Evolutionary conservation across 1,140 invertebrate genomes (phyloP), one percentile per base, ranked within the genome.

Genomic region (Helicorthomorpha holstii): DNA sequence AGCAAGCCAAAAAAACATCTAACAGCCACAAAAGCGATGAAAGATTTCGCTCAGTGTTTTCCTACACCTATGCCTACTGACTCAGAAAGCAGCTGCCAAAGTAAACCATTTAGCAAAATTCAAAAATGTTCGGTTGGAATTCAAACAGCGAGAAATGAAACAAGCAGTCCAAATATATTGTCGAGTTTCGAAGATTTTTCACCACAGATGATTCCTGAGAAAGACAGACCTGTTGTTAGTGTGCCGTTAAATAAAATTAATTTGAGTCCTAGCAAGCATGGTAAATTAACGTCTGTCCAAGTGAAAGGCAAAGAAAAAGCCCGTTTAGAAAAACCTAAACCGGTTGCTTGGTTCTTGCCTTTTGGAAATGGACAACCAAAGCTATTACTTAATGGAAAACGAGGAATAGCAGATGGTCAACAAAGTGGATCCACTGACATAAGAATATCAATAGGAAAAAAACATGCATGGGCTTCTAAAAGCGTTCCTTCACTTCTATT

Each of bases 361-460:
- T 41, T 41, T 19, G n/a, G n/a, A n/a, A n/a, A n/a, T n/a, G n/a
- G n/a, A n/a, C n/a, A n/a, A n/a, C n/a, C n/a, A n/a, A n/a, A n/a
- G n/a, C n/a, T n/a, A n/a, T n/a, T n/a, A n/a, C n/a, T n/a, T n/a
- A n/a, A n/a, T n/a, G n/a, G n/a, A n/a, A n/a, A n/a, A n/a, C n/a
- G n/a, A n/a, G n/a, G n/a, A n/a, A n/a, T n/a, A n/a, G n/a, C n/a
- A n/a, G n/a, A n/a, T n/a, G n/a, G n/a, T n/a, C n/a, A n/a, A n/a
- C n/a, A n/a, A 48, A 48, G 47, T 48, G 47, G 47, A 48, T 10
- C 21, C 21, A 48, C 47, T 48, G 12, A 7, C 26, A 21, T 26
- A 24, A 24, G 47, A 48, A 48, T 16, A 16, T 26, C 47, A 48
- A 27, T 3, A 27, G 26, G 26, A 48, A 23, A 48, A 10, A 38